Conservation (phyloP, 2,113 vertebrate genomes). For the Caloenas nicobarica region DNA sequence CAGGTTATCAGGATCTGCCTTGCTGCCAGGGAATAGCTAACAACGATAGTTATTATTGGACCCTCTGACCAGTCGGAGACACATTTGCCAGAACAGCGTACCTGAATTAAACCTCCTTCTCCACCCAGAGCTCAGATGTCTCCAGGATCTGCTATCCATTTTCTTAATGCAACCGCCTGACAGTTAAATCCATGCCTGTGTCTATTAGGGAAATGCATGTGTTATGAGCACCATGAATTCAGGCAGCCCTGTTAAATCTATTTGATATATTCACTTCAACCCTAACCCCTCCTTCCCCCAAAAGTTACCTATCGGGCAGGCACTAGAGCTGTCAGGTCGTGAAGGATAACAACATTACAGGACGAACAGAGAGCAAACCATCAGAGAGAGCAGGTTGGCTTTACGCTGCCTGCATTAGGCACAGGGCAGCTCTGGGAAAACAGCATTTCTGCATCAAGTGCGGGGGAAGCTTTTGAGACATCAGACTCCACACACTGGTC, state of each 20-base stretch:
- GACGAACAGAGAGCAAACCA: background rate
- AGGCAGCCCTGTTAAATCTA: slow-evolving; percentile 3
- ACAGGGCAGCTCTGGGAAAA: background rate
- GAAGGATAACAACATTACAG: background rate
- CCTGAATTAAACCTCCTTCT: slow-evolving; percentile 15
- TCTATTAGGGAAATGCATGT: slow-evolving; percentile 48
- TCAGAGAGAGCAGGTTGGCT: background rate
- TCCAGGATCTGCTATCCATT: slow-evolving; percentile 45
- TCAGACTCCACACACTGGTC: background rate
- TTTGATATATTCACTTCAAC: slow-evolving; percentile 24
- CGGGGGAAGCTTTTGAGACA: background rate
- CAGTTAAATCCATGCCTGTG: slow-evolving; percentile 22
- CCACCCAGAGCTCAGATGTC: slow-evolving; percentile 1
- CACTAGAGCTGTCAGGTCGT: background rate
- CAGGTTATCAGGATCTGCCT: background rate
- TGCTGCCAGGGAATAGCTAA: background rate
- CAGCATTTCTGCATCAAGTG: slow-evolving; percentile 8
- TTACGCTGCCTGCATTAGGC: background rate
- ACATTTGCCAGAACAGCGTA: background rate
- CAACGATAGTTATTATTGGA: background rate
- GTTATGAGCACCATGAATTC: background rate
- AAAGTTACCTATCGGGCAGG: background rate
- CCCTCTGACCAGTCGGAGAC: background rate
- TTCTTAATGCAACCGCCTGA: slow-evolving; percentile 38
- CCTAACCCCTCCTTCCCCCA: background rate